A percentile compares a stretch with the other conserved stretches of the same genome.
Evolutionary conservation across 1,140 invertebrate genomes (phyloP).

Genomic region (Portunus trituberculatus): DNA sequence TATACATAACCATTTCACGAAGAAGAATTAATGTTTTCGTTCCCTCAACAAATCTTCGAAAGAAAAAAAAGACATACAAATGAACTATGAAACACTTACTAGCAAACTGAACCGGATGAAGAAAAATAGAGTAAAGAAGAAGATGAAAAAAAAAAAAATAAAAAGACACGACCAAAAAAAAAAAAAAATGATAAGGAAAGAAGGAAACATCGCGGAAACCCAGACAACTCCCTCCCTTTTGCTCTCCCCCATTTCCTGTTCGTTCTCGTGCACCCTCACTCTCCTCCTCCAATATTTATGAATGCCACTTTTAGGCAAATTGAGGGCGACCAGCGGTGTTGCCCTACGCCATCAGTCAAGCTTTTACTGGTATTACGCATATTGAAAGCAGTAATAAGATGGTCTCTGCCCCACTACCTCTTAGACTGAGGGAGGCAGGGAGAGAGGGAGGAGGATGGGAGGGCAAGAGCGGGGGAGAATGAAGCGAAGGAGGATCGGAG

Average conservation of each 20-base stretch:
- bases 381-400: conserved; percentile 50
- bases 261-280: neutral
- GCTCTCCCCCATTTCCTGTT: neutral
- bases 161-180: neutral
- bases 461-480: neutral
- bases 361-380: conserved; percentile 59
- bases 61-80: too few relatives aligned
- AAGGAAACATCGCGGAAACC: neutral
- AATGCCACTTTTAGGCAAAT: conserved; percentile 64
- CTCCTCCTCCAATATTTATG: conserved; percentile 39
- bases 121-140: too few relatives aligned
- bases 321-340: conserved; percentile 3
- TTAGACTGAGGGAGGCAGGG: neutral
- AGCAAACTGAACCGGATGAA: too few relatives aligned
- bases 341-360: neutral
- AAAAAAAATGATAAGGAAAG: neutral
- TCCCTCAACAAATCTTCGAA: too few relatives aligned
- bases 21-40: neutral
- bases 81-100: neutral
- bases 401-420: conserved; percentile 14
- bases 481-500: neutral
- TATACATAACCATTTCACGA: too few relatives aligned
- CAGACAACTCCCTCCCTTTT: neutral
- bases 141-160: neutral
- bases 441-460: neutral